Evolutionary conservation across 1,140 invertebrate species (phyloP).

Genomic region (Monomorium pharaonis): DNA sequence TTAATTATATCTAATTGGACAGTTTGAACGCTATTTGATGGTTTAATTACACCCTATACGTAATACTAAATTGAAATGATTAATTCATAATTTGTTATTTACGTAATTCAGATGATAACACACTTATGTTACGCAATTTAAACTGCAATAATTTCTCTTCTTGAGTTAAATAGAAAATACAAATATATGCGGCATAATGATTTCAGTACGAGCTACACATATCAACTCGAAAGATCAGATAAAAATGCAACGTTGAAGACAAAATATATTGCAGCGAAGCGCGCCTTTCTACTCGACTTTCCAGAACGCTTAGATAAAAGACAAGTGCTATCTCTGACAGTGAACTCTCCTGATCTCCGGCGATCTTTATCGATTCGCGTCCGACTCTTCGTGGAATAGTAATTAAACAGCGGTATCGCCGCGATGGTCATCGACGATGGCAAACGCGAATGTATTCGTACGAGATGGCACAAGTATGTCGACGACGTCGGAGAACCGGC

Average conservation of each 20-base stretch:
- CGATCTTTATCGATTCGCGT: slow-evolving; percentile 15
- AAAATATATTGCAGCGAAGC: not conserved
- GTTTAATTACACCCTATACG: not conserved
- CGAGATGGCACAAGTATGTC: not conserved
- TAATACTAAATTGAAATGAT: not conserved
- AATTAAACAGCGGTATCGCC: not conserved
- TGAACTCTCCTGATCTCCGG: slow-evolving; percentile 28
- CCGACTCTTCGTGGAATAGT: not conserved
- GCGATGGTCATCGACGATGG: not conserved
- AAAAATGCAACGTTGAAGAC: not conserved
- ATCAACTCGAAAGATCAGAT: not conserved
- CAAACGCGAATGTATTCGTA: not conserved
- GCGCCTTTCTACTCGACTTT: not conserved
- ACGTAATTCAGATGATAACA: not conserved
- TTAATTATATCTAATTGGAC: slow-evolving; percentile 22
- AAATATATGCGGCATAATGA: not conserved
- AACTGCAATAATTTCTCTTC: not conserved
- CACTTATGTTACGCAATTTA: not conserved
- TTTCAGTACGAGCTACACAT: not conserved
- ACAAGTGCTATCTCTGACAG: slow-evolving; percentile 11
- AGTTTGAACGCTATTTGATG: not conserved
- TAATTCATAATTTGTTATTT: slow-evolving; percentile 17
- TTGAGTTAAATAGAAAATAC: not conserved
- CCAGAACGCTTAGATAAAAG: slow-evolving; percentile 22
- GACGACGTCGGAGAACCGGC: not conserved